A percentile compares a stretch with the other conserved stretches of the same genome.
These are phyloP conservation scores for Brachionus calyciflorus DNA, from an alignment of 1,140 invertebrate genomes.

Conservation along the genomic window DNA sequence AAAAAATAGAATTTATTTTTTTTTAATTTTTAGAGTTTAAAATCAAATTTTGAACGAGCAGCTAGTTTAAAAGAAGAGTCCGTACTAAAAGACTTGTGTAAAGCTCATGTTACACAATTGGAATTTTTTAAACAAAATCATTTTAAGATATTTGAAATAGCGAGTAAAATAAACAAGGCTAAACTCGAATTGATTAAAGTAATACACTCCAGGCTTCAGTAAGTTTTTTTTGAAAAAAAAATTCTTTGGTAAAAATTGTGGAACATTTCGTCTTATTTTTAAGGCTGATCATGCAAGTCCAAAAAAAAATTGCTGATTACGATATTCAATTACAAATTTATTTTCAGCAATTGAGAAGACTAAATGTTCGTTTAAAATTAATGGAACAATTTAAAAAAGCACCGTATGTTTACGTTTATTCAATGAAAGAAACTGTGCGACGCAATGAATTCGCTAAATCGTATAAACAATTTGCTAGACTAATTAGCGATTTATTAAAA, in stretches of 20 bases:
- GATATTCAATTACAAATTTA: slow-evolving; percentile 36
- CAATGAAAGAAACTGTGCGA: slow-evolving; percentile 33
- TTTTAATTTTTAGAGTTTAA: slow-evolving; percentile 17
- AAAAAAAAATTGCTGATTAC: slow-evolving; percentile 24
- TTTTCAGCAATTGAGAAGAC: slow-evolving; percentile 38
- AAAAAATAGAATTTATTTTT: background rate
- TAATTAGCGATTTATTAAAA: background rate
- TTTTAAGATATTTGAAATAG: slow-evolving; percentile 25
- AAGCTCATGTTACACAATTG: slow-evolving; percentile 19
- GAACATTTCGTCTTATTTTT: background rate
- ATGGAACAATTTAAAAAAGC: slow-evolving; percentile 43
- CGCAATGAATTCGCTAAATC: slow-evolving; percentile 14
- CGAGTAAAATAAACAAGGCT: slow-evolving; percentile 20
- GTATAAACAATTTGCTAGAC: slow-evolving; percentile 12
- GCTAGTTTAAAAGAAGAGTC: slow-evolving; percentile 25
- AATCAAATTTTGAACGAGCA: slow-evolving; percentile 12
- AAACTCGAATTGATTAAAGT: slow-evolving; percentile 42
- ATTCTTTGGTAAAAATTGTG: too few relatives aligned
- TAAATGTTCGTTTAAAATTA: slow-evolving; percentile 5
- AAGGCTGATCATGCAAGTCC: slow-evolving; percentile 34
- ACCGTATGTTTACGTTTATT: slow-evolving; percentile 28
- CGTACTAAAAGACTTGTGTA: slow-evolving; percentile 26
- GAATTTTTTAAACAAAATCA: slow-evolving; percentile 36
- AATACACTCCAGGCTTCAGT: slow-evolving; percentile 32
- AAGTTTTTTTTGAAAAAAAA: background rate